phyloP scores from a whole-genome alignment of 1,140 invertebrate species.

The Drosophila pruinosa region DNA sequence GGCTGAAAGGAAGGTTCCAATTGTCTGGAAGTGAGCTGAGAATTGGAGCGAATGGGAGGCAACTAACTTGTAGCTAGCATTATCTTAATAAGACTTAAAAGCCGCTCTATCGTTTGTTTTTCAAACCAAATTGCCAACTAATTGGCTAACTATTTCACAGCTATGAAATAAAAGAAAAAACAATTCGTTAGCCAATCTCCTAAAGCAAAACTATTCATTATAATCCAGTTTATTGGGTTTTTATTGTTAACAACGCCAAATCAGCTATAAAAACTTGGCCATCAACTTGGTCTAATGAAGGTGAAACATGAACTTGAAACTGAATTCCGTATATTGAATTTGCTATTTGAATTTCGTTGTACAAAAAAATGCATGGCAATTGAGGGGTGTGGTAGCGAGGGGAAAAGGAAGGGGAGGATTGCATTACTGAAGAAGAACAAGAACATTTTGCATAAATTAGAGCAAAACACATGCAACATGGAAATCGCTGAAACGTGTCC shows the following conservation, averaged over 20 bases:
- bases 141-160: slow-evolving; percentile 15
- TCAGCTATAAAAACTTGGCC: slow-evolving; percentile 34
- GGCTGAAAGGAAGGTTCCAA: slow-evolving; percentile 15
- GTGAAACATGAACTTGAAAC: slow-evolving; percentile 38
- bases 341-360: slow-evolving; percentile 21
- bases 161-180: slow-evolving; percentile 3
- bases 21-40: slow-evolving; percentile 42
- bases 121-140: background rate
- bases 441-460: slow-evolving; percentile 78
- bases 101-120: background rate
- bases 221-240: slow-evolving; percentile 21
- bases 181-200: slow-evolving; percentile 17
- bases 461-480: slow-evolving; percentile 66
- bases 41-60: slow-evolving; percentile 25
- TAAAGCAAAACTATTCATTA: slow-evolving; percentile 18
- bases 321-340: background rate
- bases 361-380: background rate
- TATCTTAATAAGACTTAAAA: slow-evolving; percentile 27
- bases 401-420: background rate
- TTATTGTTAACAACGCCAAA: slow-evolving; percentile 36
- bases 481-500: slow-evolving; percentile 74
- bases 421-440: slow-evolving; percentile 65
- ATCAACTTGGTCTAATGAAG: slow-evolving; percentile 49
- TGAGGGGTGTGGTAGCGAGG: background rate
- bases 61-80: background rate